Evolutionary conservation across 2,113 vertebrate species (phyloP), one percentile per base, ranked within the genome.

Genomic region (Urocynchramus pylzowi): DNA sequence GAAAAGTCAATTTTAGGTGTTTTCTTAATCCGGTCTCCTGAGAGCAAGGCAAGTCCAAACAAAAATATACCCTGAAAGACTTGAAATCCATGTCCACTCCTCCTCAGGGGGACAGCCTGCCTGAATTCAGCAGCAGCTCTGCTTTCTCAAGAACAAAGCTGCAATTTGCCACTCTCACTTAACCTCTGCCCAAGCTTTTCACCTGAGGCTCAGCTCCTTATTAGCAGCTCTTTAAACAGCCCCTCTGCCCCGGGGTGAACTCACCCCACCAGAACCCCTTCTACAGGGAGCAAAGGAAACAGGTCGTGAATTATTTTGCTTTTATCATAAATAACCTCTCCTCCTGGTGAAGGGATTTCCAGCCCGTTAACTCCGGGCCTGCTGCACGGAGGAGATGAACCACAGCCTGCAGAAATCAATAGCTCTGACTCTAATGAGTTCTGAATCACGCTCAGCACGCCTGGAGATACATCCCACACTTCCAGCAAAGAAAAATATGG

Each of bases 371-470:
- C 73, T 89, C 67, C 24, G n/a, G 80, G 80, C 54, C 73, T 79
- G 37, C 54, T 39, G 64, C 87, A 68, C 12, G 12, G 3, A 53
- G 80, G 80, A 92, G 83, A 71, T 89, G 85, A 96, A 71, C 30
- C 65, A 67, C 69, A 86, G 87, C 71, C 92, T 76, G 60, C 49
- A 84, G 87, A 76, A 96, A 94, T 96, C 91, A 92, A 73, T 81
- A 76, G 54, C 70, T 24, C 23, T 78, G 93, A 82, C 74, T 84
- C 41, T 77, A 94, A 87, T 78, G 83, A 93, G 80, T 16, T 95
- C 95, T 95, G 90, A 94, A 94, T 92, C 95, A 82, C 1, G 28
- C 85, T 84, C 45, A 81, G 73, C 93, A 56, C 57, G 71, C 86
- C 91, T 35, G 37, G 80, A 93, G 88, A 87, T 35, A 52, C 53